Evolutionary conservation across 92 coral and sea anemone species (phyloP), one percentile per base, ranked within the genome.

Genomic region (Zoanthus sansibaricus): DNA sequence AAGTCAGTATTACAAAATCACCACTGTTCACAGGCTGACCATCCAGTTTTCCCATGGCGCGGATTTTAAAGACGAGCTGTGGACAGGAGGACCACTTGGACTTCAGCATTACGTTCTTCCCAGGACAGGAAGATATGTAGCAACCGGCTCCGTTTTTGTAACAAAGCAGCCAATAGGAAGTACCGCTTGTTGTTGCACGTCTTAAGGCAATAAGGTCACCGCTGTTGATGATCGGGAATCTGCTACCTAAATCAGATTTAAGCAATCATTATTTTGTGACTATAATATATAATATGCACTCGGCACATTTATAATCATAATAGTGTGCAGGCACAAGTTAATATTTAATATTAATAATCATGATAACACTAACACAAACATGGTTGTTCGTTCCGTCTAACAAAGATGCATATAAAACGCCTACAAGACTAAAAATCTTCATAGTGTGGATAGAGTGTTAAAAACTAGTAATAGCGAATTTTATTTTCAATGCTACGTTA

Each of bases 1-100:
- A 78, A 14, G 71, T 56, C 31, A 91, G 33, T 0, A 89, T 68
- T 18, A 93, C 93, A 8, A 59, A 75, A 70, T 94, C 97, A 4
- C 97, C 97, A 47, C 97, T 92, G 80, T 84, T 72, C 87, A 94
- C 88, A 0, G 97, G 93, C 89, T 87, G 94, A 1, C 94, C 97
- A 78, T 94, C 93, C 82, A 78, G 56, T 79, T 94, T 94, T 20
- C 91, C 91, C 78, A 48, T 89, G 48, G 91, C 97, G 20, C 75
- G 68, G 89, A 94, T 92, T 86, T 66, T 75, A 46, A 94, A 90
- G 21, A 66, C 77, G 45, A 80, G 1, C 0, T 0, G 32, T 0
- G 83, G 47, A n/a, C 91, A 94, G 85, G 91, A 72, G 58, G 94
- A 85, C 97, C 97, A 94, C 33, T 90, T 64, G 5, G 75, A 79